phyloP scores from a whole-genome alignment of 2,888 invertebrate genomes.

The Drosophila prolongata region DNA sequence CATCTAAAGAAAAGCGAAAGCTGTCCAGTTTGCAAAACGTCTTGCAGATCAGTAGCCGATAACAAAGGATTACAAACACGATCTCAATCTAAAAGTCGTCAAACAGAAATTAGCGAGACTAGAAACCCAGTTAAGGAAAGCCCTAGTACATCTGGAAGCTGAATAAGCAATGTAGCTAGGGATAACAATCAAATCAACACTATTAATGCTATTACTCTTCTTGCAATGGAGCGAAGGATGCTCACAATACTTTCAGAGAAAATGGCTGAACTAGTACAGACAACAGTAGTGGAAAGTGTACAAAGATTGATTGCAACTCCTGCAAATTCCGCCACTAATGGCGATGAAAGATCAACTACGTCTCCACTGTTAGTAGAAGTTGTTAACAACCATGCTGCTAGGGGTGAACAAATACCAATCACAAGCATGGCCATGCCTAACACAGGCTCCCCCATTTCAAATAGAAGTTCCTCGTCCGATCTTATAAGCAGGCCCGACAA shows the following conservation, averaged over 20 bases:
- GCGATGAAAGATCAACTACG: background rate
- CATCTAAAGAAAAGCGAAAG: too few species aligned
- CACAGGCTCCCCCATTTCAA: background rate
- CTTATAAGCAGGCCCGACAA: background rate
- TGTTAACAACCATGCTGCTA: background rate
- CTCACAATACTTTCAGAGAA: background rate
- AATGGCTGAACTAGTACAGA: background rate
- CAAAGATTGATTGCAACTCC: background rate
- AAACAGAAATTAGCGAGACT: background rate
- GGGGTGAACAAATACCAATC: background rate
- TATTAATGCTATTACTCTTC: background rate
- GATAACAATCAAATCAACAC: too few species aligned
- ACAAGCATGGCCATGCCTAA: background rate
- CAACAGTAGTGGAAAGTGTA: background rate
- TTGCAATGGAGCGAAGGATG: too few species aligned
- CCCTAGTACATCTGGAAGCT: background rate
- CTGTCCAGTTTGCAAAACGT: too few species aligned
- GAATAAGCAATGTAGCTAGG: too few species aligned
- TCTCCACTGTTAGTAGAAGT: background rate
- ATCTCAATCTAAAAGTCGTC: slow-evolving; percentile 1
- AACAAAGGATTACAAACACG: background rate
- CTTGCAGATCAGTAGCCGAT: background rate
- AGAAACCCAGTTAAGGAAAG: background rate
- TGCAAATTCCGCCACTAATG: background rate
- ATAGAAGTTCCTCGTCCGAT: slow-evolving; percentile 1